Conservation (phyloP, 2,797 vertebrate species). For the Bufotes viridis region DNA sequence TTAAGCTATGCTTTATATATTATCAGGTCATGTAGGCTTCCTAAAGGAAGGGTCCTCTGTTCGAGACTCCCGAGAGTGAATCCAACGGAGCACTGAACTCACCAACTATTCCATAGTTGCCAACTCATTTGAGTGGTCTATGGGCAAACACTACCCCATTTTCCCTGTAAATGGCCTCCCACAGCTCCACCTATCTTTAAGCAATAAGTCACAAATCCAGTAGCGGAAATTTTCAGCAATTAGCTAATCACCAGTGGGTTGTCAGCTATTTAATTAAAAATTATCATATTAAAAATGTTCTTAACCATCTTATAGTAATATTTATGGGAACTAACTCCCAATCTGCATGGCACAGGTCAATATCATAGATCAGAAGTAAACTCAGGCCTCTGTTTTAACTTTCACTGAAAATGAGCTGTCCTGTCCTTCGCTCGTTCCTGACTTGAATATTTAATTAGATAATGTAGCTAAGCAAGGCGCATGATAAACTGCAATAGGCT, state of each 20-base stretch:
- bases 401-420: background rate
- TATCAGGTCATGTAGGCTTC: background rate
- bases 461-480: background rate
- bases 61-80: background rate
- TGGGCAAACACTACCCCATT: no score
- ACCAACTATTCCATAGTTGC: background rate
- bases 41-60: no score
- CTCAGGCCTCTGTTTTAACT: background rate
- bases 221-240: background rate
- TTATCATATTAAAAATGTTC: background rate
- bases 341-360: background rate
- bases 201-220: background rate
- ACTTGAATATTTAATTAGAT: constrained; percentile 25
- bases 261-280: background rate
- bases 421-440: constrained; percentile 31
- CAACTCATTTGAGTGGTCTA: background rate
- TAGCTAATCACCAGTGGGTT: background rate
- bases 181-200: background rate
- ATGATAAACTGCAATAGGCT: constrained; percentile 35
- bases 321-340: background rate
- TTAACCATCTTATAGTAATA: background rate
- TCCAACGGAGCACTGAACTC: background rate
- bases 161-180: background rate
- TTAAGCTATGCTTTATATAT: background rate
- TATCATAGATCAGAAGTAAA: background rate